A percentile compares a stretch with the other conserved stretches of the same genome.
Conservation (phyloP, 2,888 invertebrate genomes). For the Argyresthia goedartella region DNA sequence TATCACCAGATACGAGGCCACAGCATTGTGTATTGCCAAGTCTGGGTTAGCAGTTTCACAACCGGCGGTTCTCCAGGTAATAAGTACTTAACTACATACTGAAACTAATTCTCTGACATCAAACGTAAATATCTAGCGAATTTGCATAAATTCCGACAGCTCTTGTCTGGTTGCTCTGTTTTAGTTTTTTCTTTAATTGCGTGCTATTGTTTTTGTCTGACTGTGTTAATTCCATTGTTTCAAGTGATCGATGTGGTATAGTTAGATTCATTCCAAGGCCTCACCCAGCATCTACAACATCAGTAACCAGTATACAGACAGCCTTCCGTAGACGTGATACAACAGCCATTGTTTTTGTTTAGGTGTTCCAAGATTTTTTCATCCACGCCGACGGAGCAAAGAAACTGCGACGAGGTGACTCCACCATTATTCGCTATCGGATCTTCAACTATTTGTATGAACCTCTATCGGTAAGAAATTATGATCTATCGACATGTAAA, state of each 20-base stretch:
- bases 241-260: too few species aligned
- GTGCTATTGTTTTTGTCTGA: too few species aligned
- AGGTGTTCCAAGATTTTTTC: conserved; percentile 85
- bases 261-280: too few species aligned
- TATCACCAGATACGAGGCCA: conserved; percentile 50
- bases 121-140: too few species aligned
- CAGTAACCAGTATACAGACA: too few species aligned
- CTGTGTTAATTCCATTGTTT: too few species aligned
- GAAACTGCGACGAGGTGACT: conserved; percentile 76
- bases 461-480: conserved; percentile 76
- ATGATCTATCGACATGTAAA: background rate
- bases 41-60: conserved; percentile 48
- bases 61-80: conserved; percentile 77
- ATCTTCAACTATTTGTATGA: conserved; percentile 81
- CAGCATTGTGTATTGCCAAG: conserved; percentile 45
- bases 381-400: conserved; percentile 78
- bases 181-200: too few species aligned
- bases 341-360: conserved; percentile 29
- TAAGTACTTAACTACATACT: background rate
- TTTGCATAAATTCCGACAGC: too few species aligned
- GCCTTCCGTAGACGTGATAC: too few species aligned
- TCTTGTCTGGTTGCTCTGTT: too few species aligned
- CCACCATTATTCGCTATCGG: conserved; percentile 73
- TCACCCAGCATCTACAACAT: too few species aligned
- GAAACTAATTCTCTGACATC: too few species aligned